Base-by-base conservation (phyloP, 2,113 vertebrate genomes). In the Hystrix brachyura region DNA sequence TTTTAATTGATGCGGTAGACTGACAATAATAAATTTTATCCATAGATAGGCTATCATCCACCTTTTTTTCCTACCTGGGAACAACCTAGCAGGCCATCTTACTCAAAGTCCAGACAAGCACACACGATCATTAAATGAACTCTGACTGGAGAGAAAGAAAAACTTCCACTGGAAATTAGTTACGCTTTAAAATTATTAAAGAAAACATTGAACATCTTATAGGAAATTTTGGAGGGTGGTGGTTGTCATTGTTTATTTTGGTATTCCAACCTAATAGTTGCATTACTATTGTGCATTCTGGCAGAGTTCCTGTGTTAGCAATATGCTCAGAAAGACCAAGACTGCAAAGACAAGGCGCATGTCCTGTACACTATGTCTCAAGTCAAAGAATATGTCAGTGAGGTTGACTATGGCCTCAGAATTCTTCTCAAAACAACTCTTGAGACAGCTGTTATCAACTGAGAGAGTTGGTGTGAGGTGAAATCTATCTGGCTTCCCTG, bases 11-110 rank as follows among this genome's bases (percentile, higher is more conserved):
- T 38, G 85, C 0, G 38, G 65, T 23, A 43, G 15, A 57, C 19
- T 67, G 46, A 91, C 25, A 87, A 69, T 21, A 43, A 90, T 27
- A 67, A 85, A 87, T 34, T 74, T 69, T 48, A 94, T 80, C 91
- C 48, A 92, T 8, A 55, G 27, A n/a, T 7, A 71, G 43, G 12
- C 29, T 80, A 69, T 25, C 15, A n/a, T n/a, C 59, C 27, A 80
- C 15, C 51, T 74, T 94, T 29, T 81, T 81, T 90, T 74, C 82
- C 78, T 84, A 46, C 51, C 5, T 88, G 59, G 4, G 51, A 83
- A 84, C 62, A 94, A 83, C 2, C 38, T 60, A 92, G 78, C 25
- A 71, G 78, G 21, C 11, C 69, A 17, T 51, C 34, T 43, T 53
- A 64, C 0, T 23, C 53, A 34, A 80, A 48, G 76, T 79, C 60